Evolutionary conservation across 53 echinoderm and acorn worm genomes (phyloP).

Genomic region (Henricia sp.): DNA sequence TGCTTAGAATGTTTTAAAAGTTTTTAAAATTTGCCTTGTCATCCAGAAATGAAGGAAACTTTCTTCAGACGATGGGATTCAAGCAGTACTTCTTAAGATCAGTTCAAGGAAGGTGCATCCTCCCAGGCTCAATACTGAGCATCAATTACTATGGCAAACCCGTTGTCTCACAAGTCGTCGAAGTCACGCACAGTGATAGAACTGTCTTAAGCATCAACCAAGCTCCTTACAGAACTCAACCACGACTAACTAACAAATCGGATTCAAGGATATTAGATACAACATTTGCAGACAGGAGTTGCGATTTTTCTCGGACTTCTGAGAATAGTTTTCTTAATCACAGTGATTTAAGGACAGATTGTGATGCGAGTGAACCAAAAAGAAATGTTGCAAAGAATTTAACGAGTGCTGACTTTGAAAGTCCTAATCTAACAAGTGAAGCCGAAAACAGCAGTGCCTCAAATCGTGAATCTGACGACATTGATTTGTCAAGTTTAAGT

Average conservation of each 20-base stretch:
- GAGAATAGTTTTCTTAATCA: conserved; percentile 15
- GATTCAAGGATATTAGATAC: conserved; percentile 13
- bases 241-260: conserved; percentile 19
- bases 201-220: conserved; percentile 40
- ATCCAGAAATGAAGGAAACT: conserved; percentile 60
- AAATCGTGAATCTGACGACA: background rate
- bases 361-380: too few species aligned
- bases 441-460: background rate
- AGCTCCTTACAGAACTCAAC: conserved; percentile 41
- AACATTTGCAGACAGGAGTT: background rate
- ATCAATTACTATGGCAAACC: conserved; percentile 90
- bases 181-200: conserved; percentile 50
- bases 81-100: conserved; percentile 56
- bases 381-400: background rate
- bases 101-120: conserved; percentile 61
- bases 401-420: background rate
- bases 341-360: background rate
- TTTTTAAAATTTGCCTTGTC: too few species aligned
- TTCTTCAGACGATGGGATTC: conserved; percentile 66
- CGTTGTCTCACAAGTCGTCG: conserved; percentile 41
- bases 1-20: too few species aligned
- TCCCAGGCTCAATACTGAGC: conserved; percentile 66
- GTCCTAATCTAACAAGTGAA: background rate
- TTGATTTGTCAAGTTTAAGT: background rate
- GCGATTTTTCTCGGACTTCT: background rate